These are phyloP conservation scores for Oncopodura yosiiana DNA, from an alignment of 1,140 invertebrate species.

Conservation along the genomic window DNA sequence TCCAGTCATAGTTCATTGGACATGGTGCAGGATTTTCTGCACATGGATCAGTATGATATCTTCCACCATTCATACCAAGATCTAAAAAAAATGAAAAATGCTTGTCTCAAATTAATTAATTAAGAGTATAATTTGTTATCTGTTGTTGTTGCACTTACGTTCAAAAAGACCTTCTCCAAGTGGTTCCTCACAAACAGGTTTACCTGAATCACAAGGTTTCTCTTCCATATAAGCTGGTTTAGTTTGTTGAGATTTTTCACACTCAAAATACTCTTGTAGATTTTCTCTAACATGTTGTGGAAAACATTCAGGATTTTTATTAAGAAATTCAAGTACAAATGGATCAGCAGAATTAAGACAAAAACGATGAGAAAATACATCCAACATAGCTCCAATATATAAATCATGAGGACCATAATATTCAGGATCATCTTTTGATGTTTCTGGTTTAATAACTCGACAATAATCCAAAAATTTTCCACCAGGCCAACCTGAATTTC, in stretches of 20 bases:
- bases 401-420: conserved; percentile 30
- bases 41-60: conserved; percentile 18
- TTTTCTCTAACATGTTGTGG: conserved; percentile 25
- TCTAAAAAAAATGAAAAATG: no score
- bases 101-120: not conserved
- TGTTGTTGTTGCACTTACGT: not conserved
- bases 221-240: not conserved
- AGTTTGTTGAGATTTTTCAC: conserved; percentile 7
- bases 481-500: conserved; percentile 31
- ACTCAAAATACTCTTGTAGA: conserved; percentile 25
- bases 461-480: conserved; percentile 32
- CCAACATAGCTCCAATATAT: conserved; percentile 25
- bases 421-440: conserved; percentile 30
- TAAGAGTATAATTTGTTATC: not conserved
- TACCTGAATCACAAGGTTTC: conserved; percentile 25
- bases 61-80: conserved; percentile 11
- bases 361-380: conserved; percentile 28
- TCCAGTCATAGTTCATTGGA: conserved; percentile 27
- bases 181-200: conserved; percentile 23
- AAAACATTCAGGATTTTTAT: conserved; percentile 28
- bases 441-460: conserved; percentile 19
- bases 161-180: conserved; percentile 33
- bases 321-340: conserved; percentile 26
- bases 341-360: conserved; percentile 20
- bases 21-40: conserved; percentile 28